These are phyloP conservation scores for Pantherophis alleghaniensis DNA, from an alignment of 2,797 vertebrate species.

Conservation along the genomic window DNA sequence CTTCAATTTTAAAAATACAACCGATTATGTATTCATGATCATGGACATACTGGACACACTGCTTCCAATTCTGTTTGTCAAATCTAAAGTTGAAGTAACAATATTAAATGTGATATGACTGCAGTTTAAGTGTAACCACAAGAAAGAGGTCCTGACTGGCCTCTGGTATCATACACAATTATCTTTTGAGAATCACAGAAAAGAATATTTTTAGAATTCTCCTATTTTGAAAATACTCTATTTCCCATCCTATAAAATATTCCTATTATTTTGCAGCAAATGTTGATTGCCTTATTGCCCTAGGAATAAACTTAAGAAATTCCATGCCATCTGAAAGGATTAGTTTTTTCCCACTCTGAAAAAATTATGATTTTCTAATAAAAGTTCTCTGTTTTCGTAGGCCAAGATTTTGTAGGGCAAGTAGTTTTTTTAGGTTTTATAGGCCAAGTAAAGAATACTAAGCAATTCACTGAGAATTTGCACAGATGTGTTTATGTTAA, in stretches of 20 bases:
- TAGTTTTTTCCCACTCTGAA: background rate
- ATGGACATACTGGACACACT: slow-evolving; percentile 55
- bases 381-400: background rate
- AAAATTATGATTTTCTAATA: background rate
- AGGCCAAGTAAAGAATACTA: background rate
- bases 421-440: too few species aligned
- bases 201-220: background rate
- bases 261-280: background rate
- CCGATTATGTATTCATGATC: slow-evolving; percentile 44
- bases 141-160: background rate
- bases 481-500: background rate
- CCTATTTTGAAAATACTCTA: background rate
- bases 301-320: background rate
- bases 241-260: background rate
- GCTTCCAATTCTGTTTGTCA: slow-evolving; percentile 11
- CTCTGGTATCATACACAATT: background rate
- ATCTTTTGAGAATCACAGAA: background rate
- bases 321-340: background rate
- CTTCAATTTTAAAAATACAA: slow-evolving; percentile 60
- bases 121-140: background rate
- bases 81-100: slow-evolving; percentile 49
- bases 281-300: background rate
- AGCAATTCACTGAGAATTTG: background rate
- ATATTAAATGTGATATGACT: background rate
- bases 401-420: background rate